phyloP scores from a whole-genome alignment of 2,888 invertebrate species.

The Erannis defoliaria region DNA sequence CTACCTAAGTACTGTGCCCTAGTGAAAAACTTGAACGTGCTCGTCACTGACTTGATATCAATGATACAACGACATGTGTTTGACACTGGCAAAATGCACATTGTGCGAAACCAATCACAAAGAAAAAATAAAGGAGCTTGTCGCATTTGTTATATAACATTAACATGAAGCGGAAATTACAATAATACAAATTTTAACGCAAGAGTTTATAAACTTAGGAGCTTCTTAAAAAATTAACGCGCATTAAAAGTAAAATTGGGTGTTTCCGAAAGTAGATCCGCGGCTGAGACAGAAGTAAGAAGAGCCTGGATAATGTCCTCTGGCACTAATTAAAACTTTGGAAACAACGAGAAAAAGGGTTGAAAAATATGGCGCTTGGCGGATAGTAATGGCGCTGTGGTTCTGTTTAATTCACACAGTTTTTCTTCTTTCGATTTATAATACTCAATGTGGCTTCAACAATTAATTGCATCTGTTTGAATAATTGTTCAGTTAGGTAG shows the following conservation, averaged over 20 bases:
- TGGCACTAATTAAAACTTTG: constrained; percentile 86
- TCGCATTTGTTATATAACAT: neutral
- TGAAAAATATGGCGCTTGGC: constrained; percentile 79
- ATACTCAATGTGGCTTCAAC: constrained; percentile 33
- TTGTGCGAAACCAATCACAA: too few relatives aligned
- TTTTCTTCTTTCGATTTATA: constrained; percentile 70
- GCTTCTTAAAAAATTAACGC: constrained; percentile 60
- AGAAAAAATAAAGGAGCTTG: too few relatives aligned
- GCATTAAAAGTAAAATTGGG: constrained; percentile 66
- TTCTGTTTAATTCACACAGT: constrained; percentile 74
- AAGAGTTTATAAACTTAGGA: constrained; percentile 54
- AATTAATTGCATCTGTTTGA: too few relatives aligned
- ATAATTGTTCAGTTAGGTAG: too few relatives aligned
- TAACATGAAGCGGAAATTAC: constrained; percentile 32
- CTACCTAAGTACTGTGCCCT: too few relatives aligned
- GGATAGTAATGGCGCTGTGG: constrained; percentile 78
- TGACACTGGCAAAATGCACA: too few relatives aligned
- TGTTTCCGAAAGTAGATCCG: constrained; percentile 67
- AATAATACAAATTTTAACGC: constrained; percentile 39
- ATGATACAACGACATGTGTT: too few relatives aligned
- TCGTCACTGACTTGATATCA: too few relatives aligned
- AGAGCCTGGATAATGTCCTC: constrained; percentile 81
- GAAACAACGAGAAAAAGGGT: constrained; percentile 78
- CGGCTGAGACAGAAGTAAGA: constrained; percentile 68
- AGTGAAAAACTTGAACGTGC: too few relatives aligned